Percentiles rank a stretch among this genome's conserved stretches.
Evolutionary conservation across 1,140 invertebrate species (phyloP).

Genomic region (Ostrea denselamellosa): DNA sequence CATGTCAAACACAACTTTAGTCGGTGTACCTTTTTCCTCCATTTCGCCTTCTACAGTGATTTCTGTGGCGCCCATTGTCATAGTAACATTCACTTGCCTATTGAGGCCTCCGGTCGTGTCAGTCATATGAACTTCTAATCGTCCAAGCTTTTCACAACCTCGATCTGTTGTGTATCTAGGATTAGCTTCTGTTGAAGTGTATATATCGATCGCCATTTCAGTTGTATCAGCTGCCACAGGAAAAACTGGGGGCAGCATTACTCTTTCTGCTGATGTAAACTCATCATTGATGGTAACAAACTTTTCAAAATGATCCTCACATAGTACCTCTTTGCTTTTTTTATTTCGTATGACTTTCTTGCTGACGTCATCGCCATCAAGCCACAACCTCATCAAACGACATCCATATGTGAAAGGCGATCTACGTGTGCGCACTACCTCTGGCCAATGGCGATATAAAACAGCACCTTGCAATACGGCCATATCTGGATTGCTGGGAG

Average conservation of each 20-base stretch:
- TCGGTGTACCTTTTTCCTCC: neutral
- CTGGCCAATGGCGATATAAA: constrained; percentile 43
- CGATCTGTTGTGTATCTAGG: constrained; percentile 19
- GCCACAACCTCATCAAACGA: neutral
- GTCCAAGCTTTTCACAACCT: neutral
- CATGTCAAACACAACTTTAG: constrained; percentile 20
- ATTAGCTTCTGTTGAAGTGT: neutral
- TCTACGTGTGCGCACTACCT: neutral
- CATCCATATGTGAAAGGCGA: constrained; percentile 20
- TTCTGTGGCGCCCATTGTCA: constrained; percentile 17
- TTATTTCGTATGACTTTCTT: constrained; percentile 15
- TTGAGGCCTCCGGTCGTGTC: constrained; percentile 7
- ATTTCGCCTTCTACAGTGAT: constrained; percentile 19
- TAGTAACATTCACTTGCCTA: neutral
- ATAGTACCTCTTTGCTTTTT: neutral
- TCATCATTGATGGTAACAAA: neutral
- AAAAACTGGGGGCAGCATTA: neutral
- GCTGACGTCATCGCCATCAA: neutral
- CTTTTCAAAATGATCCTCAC: constrained; percentile 22
- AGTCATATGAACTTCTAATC: neutral
- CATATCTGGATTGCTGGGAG: constrained; percentile 29
- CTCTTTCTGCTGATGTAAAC: neutral
- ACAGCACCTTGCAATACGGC: constrained; percentile 45
- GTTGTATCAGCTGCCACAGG: neutral
- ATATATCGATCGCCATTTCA: constrained; percentile 37